These are phyloP conservation scores for Leptinotarsa peninsularis DNA, from an alignment of 2,888 invertebrate genomes.

Conservation along the genomic window DNA sequence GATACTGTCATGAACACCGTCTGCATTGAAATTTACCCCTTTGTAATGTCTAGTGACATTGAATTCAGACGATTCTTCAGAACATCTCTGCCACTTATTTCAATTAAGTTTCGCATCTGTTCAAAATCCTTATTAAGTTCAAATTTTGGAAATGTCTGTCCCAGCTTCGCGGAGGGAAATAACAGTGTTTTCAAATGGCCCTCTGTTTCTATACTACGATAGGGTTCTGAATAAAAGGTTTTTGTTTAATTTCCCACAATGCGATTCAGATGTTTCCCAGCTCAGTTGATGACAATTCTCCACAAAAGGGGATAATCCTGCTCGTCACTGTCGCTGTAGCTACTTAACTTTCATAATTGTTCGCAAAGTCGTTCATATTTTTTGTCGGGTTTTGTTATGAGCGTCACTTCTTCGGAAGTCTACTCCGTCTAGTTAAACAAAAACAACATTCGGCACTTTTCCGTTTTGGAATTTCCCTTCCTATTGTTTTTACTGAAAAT, in stretches of 20 bases:
- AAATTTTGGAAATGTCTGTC: background rate
- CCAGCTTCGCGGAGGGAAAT: background rate
- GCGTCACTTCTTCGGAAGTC: conserved; percentile 31
- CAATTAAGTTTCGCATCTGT: background rate
- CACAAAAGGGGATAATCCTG: conserved; percentile 29
- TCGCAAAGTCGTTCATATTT: conserved; percentile 25
- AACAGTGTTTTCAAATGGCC: conserved; percentile 8
- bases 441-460: conserved; percentile 40
- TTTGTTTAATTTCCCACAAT: conserved; percentile 15
- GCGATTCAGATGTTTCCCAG: background rate
- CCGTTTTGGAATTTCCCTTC: conserved; percentile 11
- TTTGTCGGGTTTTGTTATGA: conserved; percentile 33
- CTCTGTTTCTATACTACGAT: background rate
- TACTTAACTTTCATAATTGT: conserved; percentile 35
- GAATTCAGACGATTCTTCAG: background rate
- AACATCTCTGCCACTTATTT: background rate
- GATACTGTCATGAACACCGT: background rate
- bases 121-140: background rate
- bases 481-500: background rate
- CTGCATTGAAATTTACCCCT: background rate
- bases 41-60: background rate
- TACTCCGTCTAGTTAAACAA: conserved; percentile 34
- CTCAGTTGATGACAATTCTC: conserved; percentile 24
- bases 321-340: conserved; percentile 33
- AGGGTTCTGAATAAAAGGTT: conserved; percentile 14